Percentiles rank a stretch among this genome's conserved stretches.
phyloP scores from a whole-genome alignment of 64 coral and sea anemone species.

The Stichodactyla mertensii region DNA sequence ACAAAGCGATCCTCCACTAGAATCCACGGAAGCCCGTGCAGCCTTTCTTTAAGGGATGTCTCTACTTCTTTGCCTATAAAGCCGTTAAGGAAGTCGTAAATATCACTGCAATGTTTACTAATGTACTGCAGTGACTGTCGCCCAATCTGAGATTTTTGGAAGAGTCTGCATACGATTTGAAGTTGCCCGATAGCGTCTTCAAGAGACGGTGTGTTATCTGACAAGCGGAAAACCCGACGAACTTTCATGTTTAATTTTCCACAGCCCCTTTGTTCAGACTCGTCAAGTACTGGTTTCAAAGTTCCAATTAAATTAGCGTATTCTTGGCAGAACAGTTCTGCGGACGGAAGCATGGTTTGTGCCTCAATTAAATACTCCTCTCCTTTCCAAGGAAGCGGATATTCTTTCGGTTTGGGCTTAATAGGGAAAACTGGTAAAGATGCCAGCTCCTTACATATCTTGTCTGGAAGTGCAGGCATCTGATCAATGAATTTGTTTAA shows the following conservation, averaged over 20 bases:
- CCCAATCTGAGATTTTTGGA: constrained; percentile 13
- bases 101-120: constrained; percentile 12
- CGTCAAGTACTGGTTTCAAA: constrained; percentile 45
- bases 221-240: constrained; percentile 36
- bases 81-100: constrained; percentile 65
- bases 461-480: background rate
- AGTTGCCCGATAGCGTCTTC: constrained; percentile 51
- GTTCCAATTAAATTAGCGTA: constrained; percentile 41
- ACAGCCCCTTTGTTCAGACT: constrained; percentile 47
- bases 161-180: constrained; percentile 29
- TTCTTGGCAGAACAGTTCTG: constrained; percentile 36
- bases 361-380: background rate
- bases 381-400: constrained; percentile 61
- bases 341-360: constrained; percentile 35
- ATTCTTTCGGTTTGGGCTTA: constrained; percentile 28
- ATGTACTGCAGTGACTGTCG: constrained; percentile 31
- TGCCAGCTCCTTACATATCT: constrained; percentile 6
- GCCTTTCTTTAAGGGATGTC: constrained; percentile 38
- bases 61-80: constrained; percentile 49
- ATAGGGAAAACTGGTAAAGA: constrained; percentile 53
- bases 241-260: constrained; percentile 35
- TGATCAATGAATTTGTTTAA: constrained; percentile 19
- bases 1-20: background rate
- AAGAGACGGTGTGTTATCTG: constrained; percentile 12
- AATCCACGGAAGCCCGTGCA: background rate